Percentiles rank a stretch among this genome's conserved stretches.
phyloP scores from a whole-genome alignment of 1,140 invertebrate species.

The Platyscapa corneri region DNA sequence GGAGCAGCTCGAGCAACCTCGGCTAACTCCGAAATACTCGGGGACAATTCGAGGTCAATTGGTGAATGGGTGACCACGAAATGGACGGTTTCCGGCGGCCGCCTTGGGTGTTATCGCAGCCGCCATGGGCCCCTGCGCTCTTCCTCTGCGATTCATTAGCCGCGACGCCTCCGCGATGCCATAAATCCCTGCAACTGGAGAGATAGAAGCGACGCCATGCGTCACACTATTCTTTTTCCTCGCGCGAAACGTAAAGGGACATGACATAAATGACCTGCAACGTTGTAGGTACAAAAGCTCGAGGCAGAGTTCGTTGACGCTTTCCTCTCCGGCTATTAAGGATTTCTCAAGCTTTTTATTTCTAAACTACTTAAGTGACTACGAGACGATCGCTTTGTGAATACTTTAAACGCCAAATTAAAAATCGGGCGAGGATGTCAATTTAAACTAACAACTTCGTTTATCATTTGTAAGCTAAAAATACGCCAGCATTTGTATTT shows the following conservation, averaged over 20 bases:
- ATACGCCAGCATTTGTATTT: too few species aligned
- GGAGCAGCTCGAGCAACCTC: neutral
- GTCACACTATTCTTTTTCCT: neutral
- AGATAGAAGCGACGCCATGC: neutral
- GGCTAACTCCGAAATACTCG: too few species aligned
- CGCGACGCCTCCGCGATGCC: too few species aligned
- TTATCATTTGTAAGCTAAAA: too few species aligned
- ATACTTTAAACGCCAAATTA: too few species aligned
- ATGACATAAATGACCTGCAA: neutral
- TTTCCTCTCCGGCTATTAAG: neutral
- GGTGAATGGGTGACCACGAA: neutral
- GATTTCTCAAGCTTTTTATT: neutral
- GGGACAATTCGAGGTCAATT: neutral
- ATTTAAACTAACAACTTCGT: too few species aligned
- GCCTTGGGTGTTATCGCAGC: neutral
- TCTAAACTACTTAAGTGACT: neutral
- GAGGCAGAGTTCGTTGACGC: neutral
- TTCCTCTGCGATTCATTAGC: neutral
- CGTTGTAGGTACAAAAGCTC: too few species aligned
- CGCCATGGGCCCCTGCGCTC: neutral
- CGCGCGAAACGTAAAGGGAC: neutral
- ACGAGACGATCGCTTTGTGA: neutral
- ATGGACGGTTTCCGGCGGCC: neutral
- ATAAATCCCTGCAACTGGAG: too few species aligned
- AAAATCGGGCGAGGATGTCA: too few species aligned